Evolutionary conservation across 2,113 vertebrate species (phyloP).

Genomic region (Stigmatopora nigra): DNA sequence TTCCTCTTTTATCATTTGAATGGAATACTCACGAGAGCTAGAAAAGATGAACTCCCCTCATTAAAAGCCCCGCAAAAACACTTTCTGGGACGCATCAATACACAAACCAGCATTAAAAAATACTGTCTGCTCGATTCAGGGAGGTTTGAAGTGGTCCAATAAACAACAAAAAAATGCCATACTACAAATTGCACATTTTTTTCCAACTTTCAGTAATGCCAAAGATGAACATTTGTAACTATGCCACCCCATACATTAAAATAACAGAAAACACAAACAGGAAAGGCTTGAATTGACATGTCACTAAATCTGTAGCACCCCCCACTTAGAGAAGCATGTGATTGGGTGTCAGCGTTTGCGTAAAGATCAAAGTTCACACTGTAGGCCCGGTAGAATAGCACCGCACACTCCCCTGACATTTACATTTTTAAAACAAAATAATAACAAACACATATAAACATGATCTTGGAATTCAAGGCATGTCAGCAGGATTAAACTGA

Average conservation of each 20-base stretch:
- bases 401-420: conserved; percentile 36
- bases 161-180: conserved; percentile 24
- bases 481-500: neutral
- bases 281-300: neutral
- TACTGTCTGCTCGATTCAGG: neutral
- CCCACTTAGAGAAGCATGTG: conserved; percentile 20
- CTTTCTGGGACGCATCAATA: conserved; percentile 37
- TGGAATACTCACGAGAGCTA: conserved; percentile 2
- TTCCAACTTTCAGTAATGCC: conserved; percentile 32
- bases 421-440: neutral
- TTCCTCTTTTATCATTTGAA: neutral
- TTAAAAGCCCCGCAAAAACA: conserved; percentile 42
- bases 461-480: conserved; percentile 7
- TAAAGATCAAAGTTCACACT: conserved; percentile 47
- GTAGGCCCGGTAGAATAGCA: conserved; percentile 50
- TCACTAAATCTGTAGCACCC: neutral
- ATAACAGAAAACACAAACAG: conserved; percentile 6
- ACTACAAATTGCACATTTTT: conserved; percentile 30
- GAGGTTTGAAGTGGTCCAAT: conserved; percentile 2
- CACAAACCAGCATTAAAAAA: conserved; percentile 16
- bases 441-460: neutral
- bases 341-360: conserved; percentile 22
- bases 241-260: conserved; percentile 17
- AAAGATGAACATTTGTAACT: conserved; percentile 10
- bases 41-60: neutral